Conservation (phyloP, 2,888 invertebrate species). For the Patella depressa region DNA sequence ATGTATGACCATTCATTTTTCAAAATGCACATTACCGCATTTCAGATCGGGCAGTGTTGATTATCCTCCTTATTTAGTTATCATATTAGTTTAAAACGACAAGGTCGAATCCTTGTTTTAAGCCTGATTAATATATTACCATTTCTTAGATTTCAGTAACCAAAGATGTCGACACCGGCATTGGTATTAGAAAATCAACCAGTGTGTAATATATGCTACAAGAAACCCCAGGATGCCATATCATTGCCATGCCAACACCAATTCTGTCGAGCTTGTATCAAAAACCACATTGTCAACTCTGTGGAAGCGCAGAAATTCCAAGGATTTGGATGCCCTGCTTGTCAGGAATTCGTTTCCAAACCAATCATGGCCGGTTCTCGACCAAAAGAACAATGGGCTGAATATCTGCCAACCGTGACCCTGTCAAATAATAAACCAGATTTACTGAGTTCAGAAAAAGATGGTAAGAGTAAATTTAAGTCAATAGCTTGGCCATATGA, state of each 20-base stretch:
- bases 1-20: too few relatives aligned
- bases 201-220: background rate
- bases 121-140: too few relatives aligned
- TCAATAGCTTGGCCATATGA: too few relatives aligned
- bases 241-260: background rate
- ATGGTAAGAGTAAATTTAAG: background rate
- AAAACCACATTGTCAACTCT: background rate
- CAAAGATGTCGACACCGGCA: background rate
- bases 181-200: background rate
- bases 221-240: background rate
- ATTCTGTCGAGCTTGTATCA: background rate
- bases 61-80: too few relatives aligned
- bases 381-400: constrained; percentile 2
- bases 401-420: background rate
- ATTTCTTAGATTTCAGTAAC: too few relatives aligned
- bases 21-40: too few relatives aligned
- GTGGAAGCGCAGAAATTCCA: background rate
- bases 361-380: background rate
- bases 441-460: background rate
- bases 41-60: too few relatives aligned
- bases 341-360: background rate
- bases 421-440: background rate
- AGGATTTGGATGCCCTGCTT: constrained; percentile 1
- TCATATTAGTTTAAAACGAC: too few relatives aligned
- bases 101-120: too few relatives aligned